A percentile compares a stretch with the other conserved stretches of the same genome.
These are phyloP conservation scores for Enteromius fasciolatus DNA, from an alignment of 2,797 vertebrate species.

Conservation along the genomic window DNA sequence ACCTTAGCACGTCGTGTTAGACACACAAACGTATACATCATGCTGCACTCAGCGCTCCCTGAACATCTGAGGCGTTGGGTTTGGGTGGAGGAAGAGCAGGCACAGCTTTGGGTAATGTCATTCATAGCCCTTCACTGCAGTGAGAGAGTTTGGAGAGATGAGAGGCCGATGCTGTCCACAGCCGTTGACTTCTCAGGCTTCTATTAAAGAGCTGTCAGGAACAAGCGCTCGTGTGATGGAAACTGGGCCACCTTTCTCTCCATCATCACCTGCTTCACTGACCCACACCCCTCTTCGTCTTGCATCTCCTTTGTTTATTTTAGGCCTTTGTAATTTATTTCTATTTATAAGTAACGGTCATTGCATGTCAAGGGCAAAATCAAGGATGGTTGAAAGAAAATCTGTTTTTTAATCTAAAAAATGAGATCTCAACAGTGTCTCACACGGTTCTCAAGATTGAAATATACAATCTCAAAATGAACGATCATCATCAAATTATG, in stretches of 20 bases:
- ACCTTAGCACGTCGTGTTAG: conserved; percentile 40
- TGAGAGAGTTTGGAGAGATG: conserved; percentile 46
- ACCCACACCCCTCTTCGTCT: conserved; percentile 2
- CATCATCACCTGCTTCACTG: conserved; percentile 23
- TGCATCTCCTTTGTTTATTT: conserved; percentile 31
- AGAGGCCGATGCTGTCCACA: conserved; percentile 32
- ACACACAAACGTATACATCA: conserved; percentile 40
- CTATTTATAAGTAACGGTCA: conserved; percentile 23
- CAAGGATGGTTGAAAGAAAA: neutral
- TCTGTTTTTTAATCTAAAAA: neutral
- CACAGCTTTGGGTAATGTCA: conserved; percentile 52
- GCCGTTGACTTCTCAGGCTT: conserved; percentile 35
- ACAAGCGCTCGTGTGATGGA: conserved; percentile 31
- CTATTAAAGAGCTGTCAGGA: conserved; percentile 53
- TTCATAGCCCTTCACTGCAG: conserved; percentile 44
- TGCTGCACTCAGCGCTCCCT: conserved; percentile 37
- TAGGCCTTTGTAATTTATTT: conserved; percentile 29
- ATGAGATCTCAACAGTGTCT: neutral
- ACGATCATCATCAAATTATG: neutral
- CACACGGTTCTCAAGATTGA: neutral
- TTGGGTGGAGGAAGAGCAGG: conserved; percentile 38
- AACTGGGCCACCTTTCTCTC: conserved; percentile 27
- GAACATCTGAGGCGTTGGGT: conserved; percentile 36
- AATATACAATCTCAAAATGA: neutral
- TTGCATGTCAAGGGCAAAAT: neutral